Evolutionary conservation across 2,797 vertebrate genomes (phyloP).

Genomic region (Myioborus melanocephalus): DNA sequence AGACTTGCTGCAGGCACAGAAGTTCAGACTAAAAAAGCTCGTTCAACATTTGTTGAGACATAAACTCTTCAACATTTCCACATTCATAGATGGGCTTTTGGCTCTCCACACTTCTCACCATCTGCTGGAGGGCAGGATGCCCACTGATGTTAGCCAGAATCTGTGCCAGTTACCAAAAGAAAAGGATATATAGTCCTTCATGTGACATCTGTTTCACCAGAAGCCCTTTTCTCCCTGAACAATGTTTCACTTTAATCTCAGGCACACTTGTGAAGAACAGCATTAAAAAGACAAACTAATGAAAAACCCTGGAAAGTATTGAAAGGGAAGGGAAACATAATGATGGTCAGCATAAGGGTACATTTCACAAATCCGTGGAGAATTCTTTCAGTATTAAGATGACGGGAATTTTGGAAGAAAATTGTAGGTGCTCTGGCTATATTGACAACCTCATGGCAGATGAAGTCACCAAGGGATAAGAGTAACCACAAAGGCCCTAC

Average conservation of each 20-base stretch:
- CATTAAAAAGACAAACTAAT: background rate
- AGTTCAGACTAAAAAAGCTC: constrained; percentile 9
- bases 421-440: background rate
- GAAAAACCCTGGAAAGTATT: background rate
- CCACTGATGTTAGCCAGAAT: constrained; percentile 24
- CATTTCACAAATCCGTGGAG: background rate
- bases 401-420: background rate
- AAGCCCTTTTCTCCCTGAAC: constrained; percentile 5
- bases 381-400: background rate
- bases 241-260: background rate
- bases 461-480: background rate
- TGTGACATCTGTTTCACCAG: constrained; percentile 30
- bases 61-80: background rate
- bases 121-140: constrained; percentile 41
- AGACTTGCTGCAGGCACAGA: background rate
- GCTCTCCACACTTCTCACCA: constrained; percentile 4
- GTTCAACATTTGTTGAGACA: background rate
- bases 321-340: background rate
- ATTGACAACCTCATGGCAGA: background rate
- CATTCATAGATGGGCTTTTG: background rate
- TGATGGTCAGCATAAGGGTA: background rate
- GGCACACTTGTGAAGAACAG: background rate
- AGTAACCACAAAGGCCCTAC: background rate
- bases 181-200: background rate
- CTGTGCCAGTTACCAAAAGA: constrained; percentile 18